Evolutionary conservation across 2,888 invertebrate species (phyloP), one percentile per base, ranked within the genome.

Genomic region (Halocaridina rubra): DNA sequence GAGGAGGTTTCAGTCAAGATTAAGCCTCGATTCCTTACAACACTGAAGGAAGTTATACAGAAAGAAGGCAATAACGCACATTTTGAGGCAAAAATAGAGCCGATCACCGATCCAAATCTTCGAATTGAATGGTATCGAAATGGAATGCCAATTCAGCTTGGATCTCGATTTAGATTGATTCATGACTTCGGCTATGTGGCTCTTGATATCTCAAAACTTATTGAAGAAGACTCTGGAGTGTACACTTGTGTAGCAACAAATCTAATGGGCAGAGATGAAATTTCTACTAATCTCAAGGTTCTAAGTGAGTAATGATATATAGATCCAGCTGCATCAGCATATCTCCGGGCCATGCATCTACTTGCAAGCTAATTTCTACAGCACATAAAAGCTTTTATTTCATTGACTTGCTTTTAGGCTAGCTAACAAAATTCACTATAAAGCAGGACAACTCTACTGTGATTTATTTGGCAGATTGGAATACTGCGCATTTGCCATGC

Each of bases 171-270:
- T 93, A 94, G 97, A 89, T 98, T 98, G 84, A 97, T 98, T 90
- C 98, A 98, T 91, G 99, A 99, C 91, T 99, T 99, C 91, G 99
- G 99, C 59, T 99, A 98, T 90, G 99, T 99, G 27, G 98, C 98
- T 19, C 93, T 99, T 88, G 99, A 99, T 90, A 97, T 99, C 88
- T 94, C 98, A 89, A 98, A 98, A 90, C 93, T 98, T 80, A 98
- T 98, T 90, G 96, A 98, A 80, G 98, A 99, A 92, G 99, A 99
- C 91, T 95, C 96, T 0, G 98, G 97, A 72, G 93, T 95, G 27
- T 99, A 99, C 91, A 98, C 98, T 3, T 97, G 98, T 90, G 93
- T 97, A 85, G 98, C 98, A 24, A 95, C 95, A 0, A 99, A 98
- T 90, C 92, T 95, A 32, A 94, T 96, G 30, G 99, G 99, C 71